Evolutionary conservation across 2,113 vertebrate species (phyloP).

Genomic region (Acanthisitta chloris): DNA sequence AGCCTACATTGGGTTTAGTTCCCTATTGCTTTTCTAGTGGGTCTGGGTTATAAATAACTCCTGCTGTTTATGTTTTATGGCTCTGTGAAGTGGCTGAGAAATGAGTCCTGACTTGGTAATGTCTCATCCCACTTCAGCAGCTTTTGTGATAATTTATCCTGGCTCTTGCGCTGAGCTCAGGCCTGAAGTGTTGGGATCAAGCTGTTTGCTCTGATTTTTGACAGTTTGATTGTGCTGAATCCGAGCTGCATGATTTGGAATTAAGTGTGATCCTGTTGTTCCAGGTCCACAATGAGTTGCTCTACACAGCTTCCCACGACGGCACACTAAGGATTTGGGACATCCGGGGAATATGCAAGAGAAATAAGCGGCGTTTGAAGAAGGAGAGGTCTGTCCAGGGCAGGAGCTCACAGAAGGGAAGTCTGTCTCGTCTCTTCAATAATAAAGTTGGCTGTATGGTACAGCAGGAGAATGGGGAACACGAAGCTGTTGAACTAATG

Average conservation of each 20-base stretch:
- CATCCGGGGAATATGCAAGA: slow-evolving; percentile 68
- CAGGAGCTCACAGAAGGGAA: slow-evolving; percentile 65
- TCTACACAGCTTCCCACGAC: slow-evolving; percentile 81
- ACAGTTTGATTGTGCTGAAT: not conserved
- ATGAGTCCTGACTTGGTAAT: not conserved
- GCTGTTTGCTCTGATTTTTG: not conserved
- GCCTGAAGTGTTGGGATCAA: not conserved
- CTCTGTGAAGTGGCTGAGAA: slow-evolving; percentile 31
- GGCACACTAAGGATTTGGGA: slow-evolving; percentile 79
- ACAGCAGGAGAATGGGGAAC: slow-evolving; percentile 46
- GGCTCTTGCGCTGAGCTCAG: not conserved
- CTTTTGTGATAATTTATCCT: slow-evolving; percentile 27
- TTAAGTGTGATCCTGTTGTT: not conserved
- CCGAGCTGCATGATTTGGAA: fast-evolving
- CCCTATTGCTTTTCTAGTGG: not conserved
- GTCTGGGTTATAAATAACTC: slow-evolving; percentile 13
- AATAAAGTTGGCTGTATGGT: slow-evolving; percentile 76
- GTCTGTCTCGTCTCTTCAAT: slow-evolving; percentile 76
- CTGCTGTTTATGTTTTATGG: slow-evolving; percentile 3
- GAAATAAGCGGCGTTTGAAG: slow-evolving; percentile 38
- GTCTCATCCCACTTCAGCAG: slow-evolving; percentile 2
- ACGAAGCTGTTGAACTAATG: slow-evolving; percentile 55
- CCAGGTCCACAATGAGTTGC: slow-evolving; percentile 77
- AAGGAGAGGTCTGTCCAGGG: slow-evolving; percentile 49
- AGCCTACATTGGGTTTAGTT: not conserved